A percentile compares a stretch with the other conserved stretches of the same genome.
Evolutionary conservation across 2,888 invertebrate species (phyloP).

Genomic region (Sinhomidia bicolor): DNA sequence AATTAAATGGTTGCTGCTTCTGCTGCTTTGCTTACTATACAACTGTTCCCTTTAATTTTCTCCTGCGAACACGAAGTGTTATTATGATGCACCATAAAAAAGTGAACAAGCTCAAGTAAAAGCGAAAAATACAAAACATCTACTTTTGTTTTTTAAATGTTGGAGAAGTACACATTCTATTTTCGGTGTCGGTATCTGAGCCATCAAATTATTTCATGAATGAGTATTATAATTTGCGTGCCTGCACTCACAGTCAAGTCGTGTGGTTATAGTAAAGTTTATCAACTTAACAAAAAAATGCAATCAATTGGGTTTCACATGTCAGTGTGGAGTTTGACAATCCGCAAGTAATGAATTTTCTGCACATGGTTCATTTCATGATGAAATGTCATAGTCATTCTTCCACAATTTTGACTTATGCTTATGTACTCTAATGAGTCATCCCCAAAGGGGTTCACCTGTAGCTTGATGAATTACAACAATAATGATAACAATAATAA

Average conservation of each 20-base stretch:
- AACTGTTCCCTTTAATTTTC: constrained; percentile 49
- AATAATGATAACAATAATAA: not conserved
- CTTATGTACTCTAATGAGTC: constrained; percentile 27
- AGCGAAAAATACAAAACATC: constrained; percentile 14
- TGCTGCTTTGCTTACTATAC: not conserved
- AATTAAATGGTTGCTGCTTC: constrained; percentile 26
- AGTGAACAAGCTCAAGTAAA: constrained; percentile 49
- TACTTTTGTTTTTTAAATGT: constrained; percentile 37
- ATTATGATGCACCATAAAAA: constrained; percentile 33
- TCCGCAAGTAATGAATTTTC: not conserved
- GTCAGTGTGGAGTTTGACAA: not conserved
- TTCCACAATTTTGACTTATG: not conserved
- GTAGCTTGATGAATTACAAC: constrained; percentile 40
- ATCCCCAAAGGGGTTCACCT: constrained; percentile 48
- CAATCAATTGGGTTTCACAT: not conserved
- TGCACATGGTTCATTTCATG: constrained; percentile 18
- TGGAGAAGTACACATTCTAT: constrained; percentile 31
- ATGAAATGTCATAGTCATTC: not conserved
- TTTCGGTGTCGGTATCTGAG: not conserved
- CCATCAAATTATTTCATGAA: not conserved
- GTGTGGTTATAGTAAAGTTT: not conserved
- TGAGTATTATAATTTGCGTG: not conserved
- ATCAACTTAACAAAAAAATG: not conserved
- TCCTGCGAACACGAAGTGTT: constrained; percentile 36
- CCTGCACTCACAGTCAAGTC: not conserved